Evolutionary conservation across 2,113 vertebrate genomes (phyloP).

Genomic region (Corythornis cristatus): DNA sequence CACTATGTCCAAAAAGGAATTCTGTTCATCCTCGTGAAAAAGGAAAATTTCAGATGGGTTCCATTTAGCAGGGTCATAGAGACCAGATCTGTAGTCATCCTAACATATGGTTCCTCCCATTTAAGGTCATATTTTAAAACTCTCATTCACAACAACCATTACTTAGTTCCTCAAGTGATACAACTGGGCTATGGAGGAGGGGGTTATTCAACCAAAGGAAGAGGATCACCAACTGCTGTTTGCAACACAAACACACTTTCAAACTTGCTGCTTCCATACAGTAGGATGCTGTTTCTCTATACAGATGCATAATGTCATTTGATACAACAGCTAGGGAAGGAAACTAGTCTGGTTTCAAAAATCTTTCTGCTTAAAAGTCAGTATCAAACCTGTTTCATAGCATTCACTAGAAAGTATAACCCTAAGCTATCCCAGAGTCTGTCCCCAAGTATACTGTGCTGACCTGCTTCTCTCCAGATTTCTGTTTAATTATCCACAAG

Average conservation of each 20-base stretch:
- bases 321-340: neutral
- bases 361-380: neutral
- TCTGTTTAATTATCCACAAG: conserved; percentile 22
- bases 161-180: neutral
- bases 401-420: neutral
- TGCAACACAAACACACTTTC: neutral
- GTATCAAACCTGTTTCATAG: neutral
- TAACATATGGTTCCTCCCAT: neutral
- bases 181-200: neutral
- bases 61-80: neutral
- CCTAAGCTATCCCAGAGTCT: neutral
- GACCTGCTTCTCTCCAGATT: conserved; percentile 12
- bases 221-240: neutral
- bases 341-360: neutral
- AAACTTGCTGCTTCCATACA: neutral
- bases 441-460: neutral
- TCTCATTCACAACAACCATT: neutral
- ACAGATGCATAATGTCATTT: neutral
- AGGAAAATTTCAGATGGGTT: conserved; percentile 6
- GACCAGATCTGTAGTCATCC: neutral
- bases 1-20: neutral
- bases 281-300: neutral
- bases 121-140: conserved; percentile 6
- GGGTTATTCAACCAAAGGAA: neutral
- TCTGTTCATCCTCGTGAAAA: neutral